phyloP scores from a whole-genome alignment of 2,113 vertebrate genomes.

The Alethe castanea region DNA sequence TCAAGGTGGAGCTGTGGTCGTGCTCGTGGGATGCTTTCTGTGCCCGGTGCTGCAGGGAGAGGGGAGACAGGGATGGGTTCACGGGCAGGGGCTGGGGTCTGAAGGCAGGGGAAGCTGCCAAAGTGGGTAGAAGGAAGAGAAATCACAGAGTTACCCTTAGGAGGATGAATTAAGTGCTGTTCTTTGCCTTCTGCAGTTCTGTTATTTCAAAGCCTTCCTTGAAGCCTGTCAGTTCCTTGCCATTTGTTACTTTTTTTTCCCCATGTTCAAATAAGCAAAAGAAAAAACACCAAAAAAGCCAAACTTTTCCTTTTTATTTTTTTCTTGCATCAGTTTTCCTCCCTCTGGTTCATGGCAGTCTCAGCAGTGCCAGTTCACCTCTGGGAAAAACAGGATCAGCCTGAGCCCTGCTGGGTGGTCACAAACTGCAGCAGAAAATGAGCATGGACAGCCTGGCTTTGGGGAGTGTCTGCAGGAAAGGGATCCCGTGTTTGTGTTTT shows the following conservation, averaged over 20 bases:
- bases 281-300: background rate
- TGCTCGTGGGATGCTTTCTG: background rate
- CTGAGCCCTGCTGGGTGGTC: background rate
- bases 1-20: background rate
- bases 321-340: background rate
- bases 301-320: background rate
- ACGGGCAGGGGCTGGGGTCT: background rate
- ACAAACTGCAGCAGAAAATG: background rate
- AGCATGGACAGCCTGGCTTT: background rate
- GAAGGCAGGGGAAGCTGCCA: background rate
- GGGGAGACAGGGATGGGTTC: background rate
- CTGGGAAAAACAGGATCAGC: background rate
- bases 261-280: background rate
- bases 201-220: background rate
- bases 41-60: background rate
- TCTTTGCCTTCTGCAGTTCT: slow-evolving; percentile 9
- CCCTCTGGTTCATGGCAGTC: background rate
- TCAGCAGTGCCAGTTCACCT: background rate
- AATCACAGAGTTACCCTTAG: background rate
- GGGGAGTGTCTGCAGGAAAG: background rate
- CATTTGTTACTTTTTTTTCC: slow-evolving; percentile 3
- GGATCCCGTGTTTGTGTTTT: accelerated
- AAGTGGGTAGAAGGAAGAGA: background rate
- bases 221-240: slow-evolving; percentile 14
- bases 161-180: slow-evolving; percentile 1